Percentiles rank a stretch among this genome's conserved stretches.
phyloP scores from a whole-genome alignment of 2,113 vertebrate species.

The Notothenia rossii region DNA sequence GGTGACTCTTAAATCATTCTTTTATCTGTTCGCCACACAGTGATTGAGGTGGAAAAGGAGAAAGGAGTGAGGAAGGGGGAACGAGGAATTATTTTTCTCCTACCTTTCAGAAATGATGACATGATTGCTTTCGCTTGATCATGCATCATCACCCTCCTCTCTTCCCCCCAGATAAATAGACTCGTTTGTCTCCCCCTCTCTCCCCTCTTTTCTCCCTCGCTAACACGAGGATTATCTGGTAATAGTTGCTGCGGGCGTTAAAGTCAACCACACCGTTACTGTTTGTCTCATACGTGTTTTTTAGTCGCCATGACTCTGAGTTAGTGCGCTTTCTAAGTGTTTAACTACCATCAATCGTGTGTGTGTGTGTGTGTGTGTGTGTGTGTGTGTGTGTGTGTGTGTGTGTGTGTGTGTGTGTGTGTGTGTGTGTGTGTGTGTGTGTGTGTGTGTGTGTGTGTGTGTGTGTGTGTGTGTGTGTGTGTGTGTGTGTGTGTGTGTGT shows the following conservation, averaged over 20 bases:
- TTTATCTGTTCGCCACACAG: conserved; percentile 93
- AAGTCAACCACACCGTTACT: conserved; percentile 66
- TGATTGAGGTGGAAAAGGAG: conserved; percentile 81
- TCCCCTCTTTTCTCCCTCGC: conserved; percentile 37
- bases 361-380: conserved; percentile 70
- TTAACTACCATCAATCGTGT: conserved; percentile 59
- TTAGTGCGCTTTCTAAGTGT: conserved; percentile 69
- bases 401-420: conserved; percentile 66
- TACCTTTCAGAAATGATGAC: conserved; percentile 99
- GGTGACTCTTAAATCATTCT: conserved; percentile 98
- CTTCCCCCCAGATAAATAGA: conserved; percentile 94
- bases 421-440: not conserved
- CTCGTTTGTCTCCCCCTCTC: conserved; percentile 70
- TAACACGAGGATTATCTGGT: conserved; percentile 75
- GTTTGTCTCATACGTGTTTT: conserved; percentile 50
- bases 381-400: conserved; percentile 75
- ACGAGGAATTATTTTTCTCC: conserved; percentile 95
- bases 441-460: conserved; percentile 15
- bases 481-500: conserved; percentile 19
- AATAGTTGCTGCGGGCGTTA: conserved; percentile 70
- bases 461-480: conserved; percentile 12
- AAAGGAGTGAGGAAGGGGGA: conserved; percentile 66
- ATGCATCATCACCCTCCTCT: conserved; percentile 96
- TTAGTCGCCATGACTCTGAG: conserved; percentile 54
- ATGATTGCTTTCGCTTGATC: conserved; percentile 99